These are phyloP conservation scores for Sinocyclocheilus maitianheensis DNA, from an alignment of 2,113 vertebrate species.

Conservation along the genomic window DNA sequence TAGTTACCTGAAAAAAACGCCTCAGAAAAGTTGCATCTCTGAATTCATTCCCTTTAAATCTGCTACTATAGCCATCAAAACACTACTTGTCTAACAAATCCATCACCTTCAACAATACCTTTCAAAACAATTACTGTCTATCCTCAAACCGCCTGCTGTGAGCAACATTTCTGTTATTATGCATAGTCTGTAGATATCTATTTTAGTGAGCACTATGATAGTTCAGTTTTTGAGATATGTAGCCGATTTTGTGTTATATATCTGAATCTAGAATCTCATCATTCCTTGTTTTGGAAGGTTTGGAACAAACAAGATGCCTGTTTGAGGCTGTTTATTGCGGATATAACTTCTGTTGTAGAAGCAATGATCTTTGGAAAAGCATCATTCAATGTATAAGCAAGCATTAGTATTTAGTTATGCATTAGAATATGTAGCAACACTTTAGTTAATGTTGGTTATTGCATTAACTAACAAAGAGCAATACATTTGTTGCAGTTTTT, in stretches of 20 bases:
- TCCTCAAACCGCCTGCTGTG: neutral
- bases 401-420: neutral
- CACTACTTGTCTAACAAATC: neutral
- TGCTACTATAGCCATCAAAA: neutral
- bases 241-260: neutral
- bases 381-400: neutral
- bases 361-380: neutral
- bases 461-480: no score
- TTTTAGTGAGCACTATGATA: neutral
- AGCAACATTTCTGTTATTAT: neutral
- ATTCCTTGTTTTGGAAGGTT: neutral
- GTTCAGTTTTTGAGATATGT: neutral
- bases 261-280: neutral
- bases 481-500: no score
- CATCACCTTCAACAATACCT: neutral
- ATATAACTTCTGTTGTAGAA: neutral
- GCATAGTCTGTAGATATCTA: neutral
- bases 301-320: neutral
- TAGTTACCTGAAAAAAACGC: neutral
- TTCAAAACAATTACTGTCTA: neutral
- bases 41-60: neutral
- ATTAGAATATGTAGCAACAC: no score
- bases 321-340: neutral
- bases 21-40: neutral
- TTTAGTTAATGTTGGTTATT: no score